A percentile compares a stretch with the other conserved stretches of the same genome.
These are phyloP conservation scores for Monoplex corrugatus DNA, from an alignment of 2,888 invertebrate species.

Conservation along the genomic window DNA sequence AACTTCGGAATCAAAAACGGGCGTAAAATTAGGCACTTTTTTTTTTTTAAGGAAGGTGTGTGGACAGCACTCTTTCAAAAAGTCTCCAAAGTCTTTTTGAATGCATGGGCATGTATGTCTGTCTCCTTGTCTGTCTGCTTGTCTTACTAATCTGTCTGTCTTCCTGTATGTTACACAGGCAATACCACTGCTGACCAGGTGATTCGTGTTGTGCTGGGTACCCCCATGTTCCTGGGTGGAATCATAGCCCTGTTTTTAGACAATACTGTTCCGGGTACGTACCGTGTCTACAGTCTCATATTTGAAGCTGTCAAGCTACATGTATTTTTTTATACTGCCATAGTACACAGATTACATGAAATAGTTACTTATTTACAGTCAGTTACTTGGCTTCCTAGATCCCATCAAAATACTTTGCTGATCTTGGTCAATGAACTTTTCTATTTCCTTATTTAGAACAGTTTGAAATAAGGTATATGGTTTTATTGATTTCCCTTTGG, in stretches of 20 bases:
- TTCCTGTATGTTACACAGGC: conserved; percentile 29
- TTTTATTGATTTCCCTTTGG: too few relatives aligned
- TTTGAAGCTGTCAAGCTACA: neutral
- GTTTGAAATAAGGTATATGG: too few relatives aligned
- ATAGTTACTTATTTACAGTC: too few relatives aligned
- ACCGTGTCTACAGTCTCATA: neutral
- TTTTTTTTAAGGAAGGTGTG: too few relatives aligned
- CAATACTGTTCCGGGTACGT: conserved; percentile 79
- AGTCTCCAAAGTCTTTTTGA: too few relatives aligned
- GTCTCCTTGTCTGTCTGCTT: neutral
- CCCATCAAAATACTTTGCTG: neutral
- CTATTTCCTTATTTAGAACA: too few relatives aligned
- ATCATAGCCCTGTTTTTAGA: conserved; percentile 81
- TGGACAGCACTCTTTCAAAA: too few relatives aligned
- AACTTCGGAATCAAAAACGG: too few relatives aligned
- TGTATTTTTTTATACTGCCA: neutral
- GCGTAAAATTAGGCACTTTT: too few relatives aligned
- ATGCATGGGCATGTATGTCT: neutral
- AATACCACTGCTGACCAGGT: conserved; percentile 62
- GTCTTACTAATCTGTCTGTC: neutral
- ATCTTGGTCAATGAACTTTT: neutral
- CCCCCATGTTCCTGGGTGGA: conserved; percentile 82
- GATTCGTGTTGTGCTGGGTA: conserved; percentile 75
- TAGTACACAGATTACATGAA: neutral
- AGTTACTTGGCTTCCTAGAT: too few relatives aligned